These are phyloP conservation scores for Pterophyllum scalare DNA, from an alignment of 2,113 vertebrate species.

Conservation along the genomic window DNA sequence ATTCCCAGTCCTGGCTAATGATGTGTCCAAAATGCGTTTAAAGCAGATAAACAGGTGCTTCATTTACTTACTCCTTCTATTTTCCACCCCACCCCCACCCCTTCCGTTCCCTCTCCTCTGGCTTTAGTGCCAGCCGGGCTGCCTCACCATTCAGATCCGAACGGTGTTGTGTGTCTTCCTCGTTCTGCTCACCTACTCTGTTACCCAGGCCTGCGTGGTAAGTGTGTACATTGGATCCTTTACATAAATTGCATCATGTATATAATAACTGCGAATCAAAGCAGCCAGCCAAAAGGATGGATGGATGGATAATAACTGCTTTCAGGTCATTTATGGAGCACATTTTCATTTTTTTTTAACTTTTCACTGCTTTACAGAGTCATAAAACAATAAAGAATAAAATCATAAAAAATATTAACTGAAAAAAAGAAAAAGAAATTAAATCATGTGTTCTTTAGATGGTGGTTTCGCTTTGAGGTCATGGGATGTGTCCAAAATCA, in stretches of 20 bases:
- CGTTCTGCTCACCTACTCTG: constrained; percentile 91
- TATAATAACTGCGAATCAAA: no score
- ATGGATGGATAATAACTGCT: no score
- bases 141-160: constrained; percentile 96
- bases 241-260: neutral
- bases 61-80: constrained; percentile 21
- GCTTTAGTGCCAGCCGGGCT: constrained; percentile 93
- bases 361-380: no score
- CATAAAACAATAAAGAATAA: no score
- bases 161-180: constrained; percentile 92
- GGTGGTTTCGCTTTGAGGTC: neutral
- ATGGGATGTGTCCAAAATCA: neutral
- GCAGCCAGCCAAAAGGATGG: no score
- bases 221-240: constrained; percentile 63
- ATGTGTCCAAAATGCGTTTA: constrained; percentile 43
- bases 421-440: no score
- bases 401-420: no score
- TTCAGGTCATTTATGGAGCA: no score
- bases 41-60: constrained; percentile 55
- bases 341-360: no score
- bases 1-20: constrained; percentile 50
- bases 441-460: no score
- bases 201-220: constrained; percentile 97
- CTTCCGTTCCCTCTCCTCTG: neutral
- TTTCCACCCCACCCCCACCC: neutral